These are phyloP conservation scores for Smittia sp. DNA, from an alignment of 2,888 invertebrate species.

Conservation along the genomic window DNA sequence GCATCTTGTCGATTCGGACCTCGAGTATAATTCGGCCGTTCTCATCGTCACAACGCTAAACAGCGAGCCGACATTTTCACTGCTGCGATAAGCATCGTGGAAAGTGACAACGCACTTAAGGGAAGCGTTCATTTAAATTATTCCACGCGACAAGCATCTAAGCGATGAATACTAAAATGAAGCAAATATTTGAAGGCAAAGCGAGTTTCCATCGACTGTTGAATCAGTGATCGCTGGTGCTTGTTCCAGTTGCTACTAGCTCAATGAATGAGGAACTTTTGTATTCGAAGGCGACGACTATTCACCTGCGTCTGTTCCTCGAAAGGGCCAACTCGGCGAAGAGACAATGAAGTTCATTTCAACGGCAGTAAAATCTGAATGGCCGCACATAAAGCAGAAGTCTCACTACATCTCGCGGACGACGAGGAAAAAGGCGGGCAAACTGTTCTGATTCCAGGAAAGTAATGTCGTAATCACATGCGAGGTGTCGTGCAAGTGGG, in stretches of 20 bases:
- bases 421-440: not conserved
- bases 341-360: not conserved
- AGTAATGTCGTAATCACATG: slow-evolving; percentile 5
- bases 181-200: not conserved
- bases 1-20: too few species aligned
- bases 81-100: not conserved
- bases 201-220: not conserved
- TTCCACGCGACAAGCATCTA: not conserved
- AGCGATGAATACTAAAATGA: not conserved
- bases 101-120: not conserved
- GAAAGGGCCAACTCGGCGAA: not conserved
- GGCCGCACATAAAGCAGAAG: not conserved
- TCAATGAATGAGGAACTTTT: not conserved
- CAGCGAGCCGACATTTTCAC: too few species aligned
- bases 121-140: not conserved
- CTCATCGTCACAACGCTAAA: too few species aligned
- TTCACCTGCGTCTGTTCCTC: not conserved
- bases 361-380: not conserved
- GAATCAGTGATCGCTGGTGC: too few species aligned
- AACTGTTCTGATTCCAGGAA: not conserved
- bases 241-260: not conserved
- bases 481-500: not conserved
- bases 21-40: too few species aligned
- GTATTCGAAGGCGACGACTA: not conserved
- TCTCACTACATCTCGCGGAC: not conserved